A percentile compares a stretch with the other conserved stretches of the same genome.
These are phyloP conservation scores for Graptemys geographica DNA, from an alignment of 2,797 vertebrate genomes.

Conservation along the genomic window DNA sequence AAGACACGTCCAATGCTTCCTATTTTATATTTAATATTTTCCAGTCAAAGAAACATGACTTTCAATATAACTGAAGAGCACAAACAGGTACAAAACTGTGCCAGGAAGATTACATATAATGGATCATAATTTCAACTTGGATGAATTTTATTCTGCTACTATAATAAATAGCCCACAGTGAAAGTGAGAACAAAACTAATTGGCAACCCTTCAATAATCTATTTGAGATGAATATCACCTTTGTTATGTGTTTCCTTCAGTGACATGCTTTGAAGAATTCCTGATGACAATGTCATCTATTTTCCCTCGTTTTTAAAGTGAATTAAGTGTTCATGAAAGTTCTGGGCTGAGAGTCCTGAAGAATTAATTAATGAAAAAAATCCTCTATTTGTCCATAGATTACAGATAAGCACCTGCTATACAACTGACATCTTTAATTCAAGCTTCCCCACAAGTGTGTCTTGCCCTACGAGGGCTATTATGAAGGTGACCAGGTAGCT, in stretches of 20 bases:
- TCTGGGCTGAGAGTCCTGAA: not conserved
- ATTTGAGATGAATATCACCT: not conserved
- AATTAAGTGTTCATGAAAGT: not conserved
- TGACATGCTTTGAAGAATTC: not conserved
- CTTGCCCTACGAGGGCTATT: not conserved
- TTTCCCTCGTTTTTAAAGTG: not conserved
- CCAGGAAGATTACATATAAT: not conserved
- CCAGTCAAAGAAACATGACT: not conserved
- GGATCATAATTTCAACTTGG: not conserved
- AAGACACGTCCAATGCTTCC: not conserved
- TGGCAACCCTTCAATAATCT: not conserved
- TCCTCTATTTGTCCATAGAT: not conserved
- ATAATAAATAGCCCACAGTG: not conserved
- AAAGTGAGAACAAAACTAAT: conserved; percentile 1
- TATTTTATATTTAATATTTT: not conserved
- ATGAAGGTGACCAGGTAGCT: not conserved
- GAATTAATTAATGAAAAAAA: not conserved
- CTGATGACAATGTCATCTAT: not conserved
- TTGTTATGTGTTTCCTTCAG: not conserved
- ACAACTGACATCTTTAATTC: not conserved
- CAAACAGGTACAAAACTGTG: not conserved
- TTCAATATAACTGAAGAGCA: not conserved
- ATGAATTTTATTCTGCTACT: not conserved
- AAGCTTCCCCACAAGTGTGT: not conserved
- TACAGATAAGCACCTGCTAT: not conserved